phyloP scores from a whole-genome alignment of 2,797 vertebrate species.

The Numenius phaeopus region DNA sequence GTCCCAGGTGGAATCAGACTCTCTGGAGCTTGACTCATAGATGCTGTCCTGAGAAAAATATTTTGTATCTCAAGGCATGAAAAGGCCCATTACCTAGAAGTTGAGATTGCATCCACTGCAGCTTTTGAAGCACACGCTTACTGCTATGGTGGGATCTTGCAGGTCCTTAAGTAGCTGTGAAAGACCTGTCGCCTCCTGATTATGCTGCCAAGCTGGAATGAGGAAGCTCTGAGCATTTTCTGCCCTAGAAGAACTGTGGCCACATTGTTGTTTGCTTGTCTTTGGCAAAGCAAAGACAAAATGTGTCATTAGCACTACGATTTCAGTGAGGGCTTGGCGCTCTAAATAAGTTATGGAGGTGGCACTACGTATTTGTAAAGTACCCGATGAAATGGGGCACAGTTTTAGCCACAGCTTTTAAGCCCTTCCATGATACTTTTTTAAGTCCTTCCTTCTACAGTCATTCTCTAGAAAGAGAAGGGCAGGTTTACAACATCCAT shows the following conservation, averaged over 20 bases:
- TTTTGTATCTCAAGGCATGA: neutral
- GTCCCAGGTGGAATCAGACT: conserved; percentile 27
- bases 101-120: neutral
- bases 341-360: neutral
- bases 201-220: neutral
- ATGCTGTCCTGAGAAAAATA: neutral
- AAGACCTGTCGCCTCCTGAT: neutral
- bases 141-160: neutral
- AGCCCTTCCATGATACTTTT: neutral
- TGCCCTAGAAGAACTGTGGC: neutral
- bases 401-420: neutral
- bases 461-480: neutral
- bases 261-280: neutral
- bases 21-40: neutral
- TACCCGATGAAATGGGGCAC: accelerated
- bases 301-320: neutral
- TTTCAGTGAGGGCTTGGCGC: neutral
- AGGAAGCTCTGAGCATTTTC: neutral
- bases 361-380: neutral
- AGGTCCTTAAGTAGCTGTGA: conserved; percentile 4
- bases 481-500: neutral
- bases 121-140: neutral
- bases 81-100: conserved; percentile 3
- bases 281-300: neutral
- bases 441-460: neutral